These are phyloP conservation scores for Leptopilina boulardi DNA, from an alignment of 1,140 invertebrate species.

Conservation along the genomic window DNA sequence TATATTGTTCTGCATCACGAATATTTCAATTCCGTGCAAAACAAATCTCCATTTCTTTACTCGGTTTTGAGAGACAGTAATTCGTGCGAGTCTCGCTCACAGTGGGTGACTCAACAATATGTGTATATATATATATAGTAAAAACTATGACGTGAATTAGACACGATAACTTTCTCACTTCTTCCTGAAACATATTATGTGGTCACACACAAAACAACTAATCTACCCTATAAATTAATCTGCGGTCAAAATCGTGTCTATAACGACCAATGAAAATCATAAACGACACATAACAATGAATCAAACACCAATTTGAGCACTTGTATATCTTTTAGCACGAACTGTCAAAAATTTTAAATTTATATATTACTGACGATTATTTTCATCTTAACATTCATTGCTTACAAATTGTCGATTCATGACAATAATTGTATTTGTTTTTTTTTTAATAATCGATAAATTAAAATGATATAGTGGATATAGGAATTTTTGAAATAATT, in stretches of 20 bases:
- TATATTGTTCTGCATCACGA: slow-evolving; percentile 16
- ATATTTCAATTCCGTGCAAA: slow-evolving; percentile 27
- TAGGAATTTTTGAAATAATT: no score
- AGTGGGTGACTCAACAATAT: slow-evolving; percentile 1
- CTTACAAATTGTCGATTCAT: no score
- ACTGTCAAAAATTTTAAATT: slow-evolving; percentile 6
- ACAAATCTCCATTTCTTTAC: slow-evolving; percentile 2
- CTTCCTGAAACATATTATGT: slow-evolving; percentile 2
- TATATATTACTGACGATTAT: not conserved
- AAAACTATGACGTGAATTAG: not conserved
- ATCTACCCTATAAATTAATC: slow-evolving; percentile 56
- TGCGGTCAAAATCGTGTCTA: slow-evolving; percentile 49
- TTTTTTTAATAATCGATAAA: no score
- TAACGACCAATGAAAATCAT: slow-evolving; percentile 53
- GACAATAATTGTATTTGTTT: no score
- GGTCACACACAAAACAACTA: slow-evolving; percentile 24
- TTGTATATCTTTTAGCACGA: not conserved
- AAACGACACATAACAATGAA: slow-evolving; percentile 27
- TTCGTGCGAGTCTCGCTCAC: not conserved
- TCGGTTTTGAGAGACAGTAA: not conserved
- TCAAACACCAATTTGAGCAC: not conserved
- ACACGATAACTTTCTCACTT: slow-evolving; percentile 41
- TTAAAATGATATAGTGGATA: no score
- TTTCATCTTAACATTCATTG: no score
- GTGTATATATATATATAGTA: not conserved